These are phyloP conservation scores for Oxystoma pomonae DNA, from an alignment of 2,888 invertebrate species.

Conservation along the genomic window DNA sequence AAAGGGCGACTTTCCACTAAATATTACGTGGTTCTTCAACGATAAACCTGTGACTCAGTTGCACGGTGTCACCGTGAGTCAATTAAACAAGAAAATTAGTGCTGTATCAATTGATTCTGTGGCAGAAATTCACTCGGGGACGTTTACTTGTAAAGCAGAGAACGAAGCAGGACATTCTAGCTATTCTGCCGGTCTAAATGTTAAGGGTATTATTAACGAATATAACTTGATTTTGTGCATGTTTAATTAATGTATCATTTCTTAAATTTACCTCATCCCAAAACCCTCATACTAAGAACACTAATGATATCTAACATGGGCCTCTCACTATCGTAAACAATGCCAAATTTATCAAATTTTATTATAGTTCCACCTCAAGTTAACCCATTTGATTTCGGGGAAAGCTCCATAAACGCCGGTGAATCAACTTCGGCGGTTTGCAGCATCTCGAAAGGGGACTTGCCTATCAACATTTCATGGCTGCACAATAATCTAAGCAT, in stretches of 20 bases:
- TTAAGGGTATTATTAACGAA: constrained; percentile 67
- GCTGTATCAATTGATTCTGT: constrained; percentile 52
- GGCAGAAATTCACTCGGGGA: constrained; percentile 49
- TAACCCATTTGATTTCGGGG: constrained; percentile 46
- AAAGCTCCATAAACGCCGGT: constrained; percentile 63
- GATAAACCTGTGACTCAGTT: constrained; percentile 38
- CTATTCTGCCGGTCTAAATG: constrained; percentile 60
- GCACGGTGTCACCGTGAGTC: constrained; percentile 41
- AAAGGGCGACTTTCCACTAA: constrained; percentile 63
- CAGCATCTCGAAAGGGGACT: constrained; percentile 68
- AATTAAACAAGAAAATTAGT: constrained; percentile 49
- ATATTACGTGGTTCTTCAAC: constrained; percentile 41
- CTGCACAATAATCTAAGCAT: constrained; percentile 62
- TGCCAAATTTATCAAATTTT: not conserved
- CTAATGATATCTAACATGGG: constrained; percentile 1
- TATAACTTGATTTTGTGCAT: no score
- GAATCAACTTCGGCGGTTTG: constrained; percentile 66
- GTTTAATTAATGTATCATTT: no score
- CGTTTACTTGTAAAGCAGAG: constrained; percentile 57
- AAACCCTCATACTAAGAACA: not conserved
- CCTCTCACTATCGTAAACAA: constrained; percentile 8
- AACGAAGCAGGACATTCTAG: constrained; percentile 66
- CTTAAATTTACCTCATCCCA: not conserved
- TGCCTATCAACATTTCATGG: constrained; percentile 71
- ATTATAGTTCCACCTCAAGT: constrained; percentile 43